These are phyloP conservation scores for Erethizon dorsatum DNA, from an alignment of 2,797 vertebrate genomes.

Conservation along the genomic window DNA sequence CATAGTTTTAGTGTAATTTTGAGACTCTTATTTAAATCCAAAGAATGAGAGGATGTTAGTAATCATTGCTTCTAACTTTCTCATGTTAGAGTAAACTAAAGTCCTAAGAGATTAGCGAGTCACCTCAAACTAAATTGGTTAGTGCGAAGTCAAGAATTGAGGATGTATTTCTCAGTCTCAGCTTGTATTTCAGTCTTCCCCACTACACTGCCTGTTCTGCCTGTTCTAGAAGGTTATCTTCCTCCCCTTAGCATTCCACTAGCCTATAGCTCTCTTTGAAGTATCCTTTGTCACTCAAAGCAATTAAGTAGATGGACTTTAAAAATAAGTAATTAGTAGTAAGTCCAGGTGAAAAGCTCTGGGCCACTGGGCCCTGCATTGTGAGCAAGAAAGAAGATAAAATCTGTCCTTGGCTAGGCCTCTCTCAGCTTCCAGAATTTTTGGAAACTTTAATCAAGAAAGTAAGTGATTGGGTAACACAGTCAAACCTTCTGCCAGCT, in stretches of 20 bases:
- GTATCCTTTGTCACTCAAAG: background rate
- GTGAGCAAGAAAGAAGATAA: background rate
- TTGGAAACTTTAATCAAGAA: slow-evolving; percentile 25
- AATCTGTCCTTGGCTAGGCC: background rate
- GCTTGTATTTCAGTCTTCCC: background rate
- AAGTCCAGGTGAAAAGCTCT: background rate
- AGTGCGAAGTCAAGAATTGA: background rate
- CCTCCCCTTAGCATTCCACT: background rate
- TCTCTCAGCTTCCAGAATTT: background rate
- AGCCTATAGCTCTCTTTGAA: background rate
- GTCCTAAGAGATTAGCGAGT: background rate
- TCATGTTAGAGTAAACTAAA: background rate
- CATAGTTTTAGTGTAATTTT: background rate
- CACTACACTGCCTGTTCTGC: background rate
- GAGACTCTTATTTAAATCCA: background rate
- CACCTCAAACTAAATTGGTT: background rate
- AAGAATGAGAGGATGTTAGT: background rate
- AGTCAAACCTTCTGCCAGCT: background rate
- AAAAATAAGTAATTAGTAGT: background rate
- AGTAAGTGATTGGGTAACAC: background rate
- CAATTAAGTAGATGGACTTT: background rate
- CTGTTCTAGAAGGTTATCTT: background rate
- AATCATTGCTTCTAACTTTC: background rate
- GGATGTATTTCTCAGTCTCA: background rate
- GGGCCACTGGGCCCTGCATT: background rate